phyloP scores from a whole-genome alignment of 1,140 invertebrate genomes.

The Pygmarrhopalites habei region DNA sequence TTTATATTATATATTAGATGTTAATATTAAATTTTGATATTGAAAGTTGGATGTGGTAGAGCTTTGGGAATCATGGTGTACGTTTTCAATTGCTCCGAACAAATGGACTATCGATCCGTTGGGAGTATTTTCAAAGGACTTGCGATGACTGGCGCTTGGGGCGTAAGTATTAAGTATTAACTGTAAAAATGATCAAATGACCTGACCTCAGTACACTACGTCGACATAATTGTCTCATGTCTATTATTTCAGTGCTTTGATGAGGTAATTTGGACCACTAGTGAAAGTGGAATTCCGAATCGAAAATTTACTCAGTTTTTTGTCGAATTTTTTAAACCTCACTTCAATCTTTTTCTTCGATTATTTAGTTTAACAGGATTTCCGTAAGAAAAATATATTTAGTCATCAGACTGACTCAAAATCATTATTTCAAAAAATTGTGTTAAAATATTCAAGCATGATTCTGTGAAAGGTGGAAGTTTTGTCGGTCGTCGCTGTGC shows the following conservation, averaged over 20 bases:
- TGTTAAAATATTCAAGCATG: not conserved
- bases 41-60: too few species aligned
- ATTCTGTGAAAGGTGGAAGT: conserved; percentile 67
- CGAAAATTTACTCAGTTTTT: not conserved
- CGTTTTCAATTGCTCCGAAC: conserved; percentile 82
- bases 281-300: too few species aligned
- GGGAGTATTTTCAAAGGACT: conserved; percentile 96
- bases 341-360: not conserved
- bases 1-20: too few species aligned
- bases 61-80: conserved; percentile 96
- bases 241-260: conserved; percentile 91
- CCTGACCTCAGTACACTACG: not conserved
- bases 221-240: not conserved
- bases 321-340: not conserved
- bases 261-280: conserved; percentile 59
- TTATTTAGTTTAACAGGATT: conserved; percentile 63
- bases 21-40: too few species aligned
- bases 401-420: not conserved
- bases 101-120: conserved; percentile 58
- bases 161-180: conserved; percentile 3
- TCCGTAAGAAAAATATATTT: conserved; percentile 61
- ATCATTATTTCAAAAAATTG: not conserved
- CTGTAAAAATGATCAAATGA: not conserved
- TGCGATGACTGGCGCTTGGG: conserved; percentile 70
- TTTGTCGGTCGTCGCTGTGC: conserved; percentile 90